phyloP scores from a whole-genome alignment of 2,888 invertebrate species.

The Teleogryllus oceanicus region DNA sequence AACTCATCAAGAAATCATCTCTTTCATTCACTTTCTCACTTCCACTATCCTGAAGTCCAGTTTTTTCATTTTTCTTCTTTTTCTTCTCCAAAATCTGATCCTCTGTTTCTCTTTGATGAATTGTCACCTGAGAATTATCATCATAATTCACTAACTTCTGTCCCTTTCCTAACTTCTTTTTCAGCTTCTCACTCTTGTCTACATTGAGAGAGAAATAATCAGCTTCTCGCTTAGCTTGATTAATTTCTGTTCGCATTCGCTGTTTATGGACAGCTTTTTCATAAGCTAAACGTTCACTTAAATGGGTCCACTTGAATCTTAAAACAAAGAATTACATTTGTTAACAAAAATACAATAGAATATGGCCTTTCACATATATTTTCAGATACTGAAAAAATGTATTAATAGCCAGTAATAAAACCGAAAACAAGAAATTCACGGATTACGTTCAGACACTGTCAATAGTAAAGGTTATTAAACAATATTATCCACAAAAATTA shows the following conservation, averaged over 20 bases:
- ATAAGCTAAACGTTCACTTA: constrained; percentile 89
- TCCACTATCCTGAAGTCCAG: neutral
- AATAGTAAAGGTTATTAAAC: neutral
- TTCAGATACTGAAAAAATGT: neutral
- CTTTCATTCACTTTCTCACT: neutral
- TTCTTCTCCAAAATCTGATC: constrained; percentile 11
- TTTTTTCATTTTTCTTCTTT: constrained; percentile 10
- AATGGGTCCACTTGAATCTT: constrained; percentile 92
- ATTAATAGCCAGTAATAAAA: neutral
- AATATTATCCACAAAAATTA: neutral
- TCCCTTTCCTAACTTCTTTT: constrained; percentile 62
- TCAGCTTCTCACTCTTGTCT: constrained; percentile 70
- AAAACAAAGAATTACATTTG: constrained; percentile 34
- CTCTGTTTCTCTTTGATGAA: neutral
- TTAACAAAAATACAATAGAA: neutral
- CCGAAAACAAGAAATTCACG: neutral
- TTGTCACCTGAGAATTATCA: constrained; percentile 9
- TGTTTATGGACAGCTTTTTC: constrained; percentile 88
- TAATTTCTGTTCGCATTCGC: constrained; percentile 78
- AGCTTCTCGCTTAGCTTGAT: constrained; percentile 87
- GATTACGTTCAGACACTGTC: neutral
- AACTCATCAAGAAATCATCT: neutral
- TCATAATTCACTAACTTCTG: constrained; percentile 27
- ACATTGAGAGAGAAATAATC: constrained; percentile 81
- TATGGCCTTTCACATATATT: too few species aligned